Evolutionary conservation across 1,140 invertebrate species (phyloP).

Genomic region (Bombus pyrosoma): DNA sequence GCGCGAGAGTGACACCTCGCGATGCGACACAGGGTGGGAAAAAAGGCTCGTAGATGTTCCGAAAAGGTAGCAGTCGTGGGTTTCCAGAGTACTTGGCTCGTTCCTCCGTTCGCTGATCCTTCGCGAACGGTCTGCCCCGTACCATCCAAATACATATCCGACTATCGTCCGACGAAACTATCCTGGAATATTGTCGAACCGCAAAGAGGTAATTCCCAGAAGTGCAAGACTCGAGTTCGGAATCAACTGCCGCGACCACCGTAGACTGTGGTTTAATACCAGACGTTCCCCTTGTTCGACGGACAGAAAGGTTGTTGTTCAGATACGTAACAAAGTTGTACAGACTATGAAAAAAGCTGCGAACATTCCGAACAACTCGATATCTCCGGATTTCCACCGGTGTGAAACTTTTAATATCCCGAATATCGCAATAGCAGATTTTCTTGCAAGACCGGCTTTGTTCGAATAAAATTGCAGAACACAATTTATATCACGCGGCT

Average conservation of each 20-base stretch:
- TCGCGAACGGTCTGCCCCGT: neutral
- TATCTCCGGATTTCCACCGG: no score
- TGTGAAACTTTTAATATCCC: no score
- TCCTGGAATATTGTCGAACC: slow-evolving; percentile 23
- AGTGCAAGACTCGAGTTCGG: neutral
- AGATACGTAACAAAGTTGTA: neutral
- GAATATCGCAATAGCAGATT: no score
- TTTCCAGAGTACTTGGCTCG: neutral
- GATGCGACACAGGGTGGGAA: neutral
- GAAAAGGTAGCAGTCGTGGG: neutral
- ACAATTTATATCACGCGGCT: neutral
- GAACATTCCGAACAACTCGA: no score
- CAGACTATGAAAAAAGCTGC: no score
- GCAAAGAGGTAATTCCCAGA: slow-evolving; percentile 26
- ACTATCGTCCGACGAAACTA: slow-evolving; percentile 36
- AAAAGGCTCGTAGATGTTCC: no score
- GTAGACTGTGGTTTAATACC: slow-evolving; percentile 20
- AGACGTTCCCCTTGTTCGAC: neutral
- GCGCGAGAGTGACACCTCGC: neutral
- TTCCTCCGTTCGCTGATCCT: neutral
- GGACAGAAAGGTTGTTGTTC: neutral
- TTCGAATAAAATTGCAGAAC: no score
- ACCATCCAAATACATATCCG: neutral
- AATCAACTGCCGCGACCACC: neutral
- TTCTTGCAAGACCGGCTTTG: no score